Evolutionary conservation across 2,113 vertebrate species (phyloP).

Genomic region (Salvelinus sp.): DNA sequence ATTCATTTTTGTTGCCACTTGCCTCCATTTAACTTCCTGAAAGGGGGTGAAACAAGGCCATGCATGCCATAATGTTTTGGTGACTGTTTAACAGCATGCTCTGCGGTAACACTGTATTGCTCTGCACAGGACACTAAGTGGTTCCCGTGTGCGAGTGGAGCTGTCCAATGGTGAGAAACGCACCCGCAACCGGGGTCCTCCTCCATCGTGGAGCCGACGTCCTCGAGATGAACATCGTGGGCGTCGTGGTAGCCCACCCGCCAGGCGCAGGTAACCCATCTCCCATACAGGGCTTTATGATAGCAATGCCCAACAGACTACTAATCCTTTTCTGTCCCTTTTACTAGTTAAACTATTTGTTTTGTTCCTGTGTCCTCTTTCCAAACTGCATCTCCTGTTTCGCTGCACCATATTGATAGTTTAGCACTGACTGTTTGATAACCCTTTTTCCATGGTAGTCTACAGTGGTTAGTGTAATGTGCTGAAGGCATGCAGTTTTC

Average conservation of each 20-base stretch:
- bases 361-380: conserved; percentile 37
- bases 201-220: conserved; percentile 91
- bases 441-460: conserved; percentile 16
- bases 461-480: conserved; percentile 43
- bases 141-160: conserved; percentile 94
- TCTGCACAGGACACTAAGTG: conserved; percentile 85
- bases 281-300: conserved; percentile 26
- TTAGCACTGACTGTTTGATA: conserved; percentile 23
- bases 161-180: conserved; percentile 96
- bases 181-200: conserved; percentile 89
- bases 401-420: conserved; percentile 20
- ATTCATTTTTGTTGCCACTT: neutral
- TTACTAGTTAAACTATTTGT: conserved; percentile 16
- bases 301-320: conserved; percentile 13
- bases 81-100: neutral
- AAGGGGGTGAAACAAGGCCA: neutral
- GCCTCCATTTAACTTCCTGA: neutral
- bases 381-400: conserved; percentile 45
- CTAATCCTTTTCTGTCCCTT: conserved; percentile 25
- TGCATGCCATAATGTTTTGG: neutral
- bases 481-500: conserved; percentile 47
- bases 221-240: conserved; percentile 91
- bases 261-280: conserved; percentile 85
- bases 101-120: neutral
- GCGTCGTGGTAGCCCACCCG: conserved; percentile 82